A percentile compares a stretch with the other conserved stretches of the same genome.
Evolutionary conservation across 2,797 vertebrate genomes (phyloP).

Genomic region (Varecia variegata): DNA sequence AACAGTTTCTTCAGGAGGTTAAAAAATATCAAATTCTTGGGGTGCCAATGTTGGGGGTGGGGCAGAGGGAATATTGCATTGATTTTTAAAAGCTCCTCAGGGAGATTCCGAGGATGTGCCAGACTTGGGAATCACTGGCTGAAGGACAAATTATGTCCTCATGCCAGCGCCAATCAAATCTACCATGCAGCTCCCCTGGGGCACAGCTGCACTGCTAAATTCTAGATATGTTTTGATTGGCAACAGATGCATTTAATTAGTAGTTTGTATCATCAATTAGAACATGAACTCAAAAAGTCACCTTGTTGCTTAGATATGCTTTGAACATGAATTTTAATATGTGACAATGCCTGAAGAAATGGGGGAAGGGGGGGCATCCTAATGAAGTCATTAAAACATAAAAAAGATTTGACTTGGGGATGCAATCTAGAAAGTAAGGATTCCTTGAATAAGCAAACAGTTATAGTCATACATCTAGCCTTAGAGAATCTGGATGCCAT

Average conservation of each 20-base stretch:
- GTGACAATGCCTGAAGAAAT: conserved; percentile 63
- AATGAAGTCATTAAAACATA: conserved; percentile 70
- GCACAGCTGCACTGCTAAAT: conserved; percentile 66
- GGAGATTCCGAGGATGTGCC: not conserved
- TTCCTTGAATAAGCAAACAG: conserved; percentile 33
- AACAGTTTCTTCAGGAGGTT: not conserved
- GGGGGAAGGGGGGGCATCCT: not conserved
- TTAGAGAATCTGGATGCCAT: not conserved
- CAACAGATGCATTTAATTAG: conserved; percentile 84
- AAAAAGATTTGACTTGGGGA: conserved; percentile 3
- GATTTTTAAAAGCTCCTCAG: not conserved
- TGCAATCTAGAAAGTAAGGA: not conserved
- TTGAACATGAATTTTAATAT: conserved; percentile 78
- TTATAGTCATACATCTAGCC: not conserved
- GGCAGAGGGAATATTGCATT: not conserved
- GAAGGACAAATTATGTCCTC: not conserved
- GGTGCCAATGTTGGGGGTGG: too few species aligned
- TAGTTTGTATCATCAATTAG: conserved; percentile 82
- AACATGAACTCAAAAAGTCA: conserved; percentile 81
- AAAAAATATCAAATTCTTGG: not conserved
- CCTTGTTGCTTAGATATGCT: conserved; percentile 79
- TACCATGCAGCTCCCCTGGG: not conserved
- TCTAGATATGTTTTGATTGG: conserved; percentile 80
- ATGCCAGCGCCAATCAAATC: not conserved
- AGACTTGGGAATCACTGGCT: not conserved